Evolutionary conservation across 1,140 invertebrate species (phyloP).

Genomic region (Hypothenemus hampei): DNA sequence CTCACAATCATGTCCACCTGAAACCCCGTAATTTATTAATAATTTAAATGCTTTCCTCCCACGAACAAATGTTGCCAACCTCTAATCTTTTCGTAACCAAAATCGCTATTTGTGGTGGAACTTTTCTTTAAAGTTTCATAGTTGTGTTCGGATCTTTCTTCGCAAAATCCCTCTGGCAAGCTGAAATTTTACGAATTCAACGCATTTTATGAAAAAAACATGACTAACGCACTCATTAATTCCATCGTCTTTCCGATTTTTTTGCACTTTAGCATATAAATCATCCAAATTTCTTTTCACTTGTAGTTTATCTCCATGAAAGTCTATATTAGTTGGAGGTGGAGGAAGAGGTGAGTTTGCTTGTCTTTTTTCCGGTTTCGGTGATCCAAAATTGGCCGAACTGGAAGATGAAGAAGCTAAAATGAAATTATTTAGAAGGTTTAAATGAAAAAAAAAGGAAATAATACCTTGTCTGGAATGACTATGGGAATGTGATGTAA

Average conservation of each 20-base stretch:
- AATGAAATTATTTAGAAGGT: conserved; percentile 9
- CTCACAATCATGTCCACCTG: conserved; percentile 35
- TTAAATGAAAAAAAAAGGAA: conserved; percentile 3
- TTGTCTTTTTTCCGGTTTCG: conserved; percentile 80
- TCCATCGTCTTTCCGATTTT: conserved; percentile 49
- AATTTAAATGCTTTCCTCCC: not conserved
- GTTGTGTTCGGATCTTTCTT: conserved; percentile 34
- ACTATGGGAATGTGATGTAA: conserved; percentile 55
- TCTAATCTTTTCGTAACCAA: conserved; percentile 60
- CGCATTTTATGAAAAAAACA: not conserved
- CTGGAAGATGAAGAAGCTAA: conserved; percentile 68
- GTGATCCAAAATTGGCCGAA: conserved; percentile 68
- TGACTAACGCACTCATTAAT: conserved; percentile 23
- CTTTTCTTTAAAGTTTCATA: conserved; percentile 42
- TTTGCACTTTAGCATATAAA: conserved; percentile 83
- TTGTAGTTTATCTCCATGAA: conserved; percentile 25
- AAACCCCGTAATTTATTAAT: not conserved
- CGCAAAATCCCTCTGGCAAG: not conserved
- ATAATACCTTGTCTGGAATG: conserved; percentile 58
- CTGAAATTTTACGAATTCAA: not conserved
- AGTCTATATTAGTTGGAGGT: conserved; percentile 44
- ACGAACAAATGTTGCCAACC: conserved; percentile 32
- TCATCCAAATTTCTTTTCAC: conserved; percentile 62
- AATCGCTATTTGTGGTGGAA: conserved; percentile 53
- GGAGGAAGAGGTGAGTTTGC: conserved; percentile 78